phyloP scores from a whole-genome alignment of 2,797 vertebrate genomes.

The Xyrichtys novacula region DNA sequence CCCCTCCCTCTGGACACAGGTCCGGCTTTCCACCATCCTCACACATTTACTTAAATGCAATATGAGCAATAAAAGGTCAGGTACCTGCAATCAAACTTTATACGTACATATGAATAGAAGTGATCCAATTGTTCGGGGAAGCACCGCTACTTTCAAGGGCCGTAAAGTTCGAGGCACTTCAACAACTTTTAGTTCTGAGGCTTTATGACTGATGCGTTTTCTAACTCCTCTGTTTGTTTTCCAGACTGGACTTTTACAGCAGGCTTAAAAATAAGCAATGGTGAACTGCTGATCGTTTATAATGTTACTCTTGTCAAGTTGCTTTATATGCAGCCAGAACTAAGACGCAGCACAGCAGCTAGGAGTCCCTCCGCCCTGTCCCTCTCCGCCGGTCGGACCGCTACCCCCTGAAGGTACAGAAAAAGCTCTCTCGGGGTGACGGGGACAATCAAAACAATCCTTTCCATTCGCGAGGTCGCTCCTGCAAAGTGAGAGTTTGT shows the following conservation, averaged over 20 bases:
- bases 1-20: conserved; percentile 93
- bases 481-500: conserved; percentile 1
- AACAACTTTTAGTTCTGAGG: conserved; percentile 15
- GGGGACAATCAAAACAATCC: conserved; percentile 12
- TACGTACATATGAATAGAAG: conserved; percentile 29
- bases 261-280: conserved; percentile 3
- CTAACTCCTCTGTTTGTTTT: neutral
- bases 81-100: conserved; percentile 28
- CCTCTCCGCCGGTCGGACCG: conserved; percentile 59
- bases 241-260: neutral
- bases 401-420: conserved; percentile 13
- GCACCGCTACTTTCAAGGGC: conserved; percentile 8
- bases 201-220: neutral
- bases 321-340: conserved; percentile 1
- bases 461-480: conserved; percentile 32
- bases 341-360: neutral
- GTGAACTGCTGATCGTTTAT: conserved; percentile 28
- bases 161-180: conserved; percentile 17
- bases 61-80: neutral
- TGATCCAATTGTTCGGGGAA: conserved; percentile 47
- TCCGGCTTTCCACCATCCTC: conserved; percentile 95
- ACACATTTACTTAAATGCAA: conserved; percentile 39
- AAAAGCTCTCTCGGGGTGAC: conserved; percentile 3
- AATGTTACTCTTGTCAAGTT: conserved; percentile 42
- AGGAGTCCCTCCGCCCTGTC: conserved; percentile 52